A percentile compares a stretch with the other conserved stretches of the same genome.
Conservation (phyloP, 2,888 invertebrate genomes). For the Netelia fuscicornis region DNA sequence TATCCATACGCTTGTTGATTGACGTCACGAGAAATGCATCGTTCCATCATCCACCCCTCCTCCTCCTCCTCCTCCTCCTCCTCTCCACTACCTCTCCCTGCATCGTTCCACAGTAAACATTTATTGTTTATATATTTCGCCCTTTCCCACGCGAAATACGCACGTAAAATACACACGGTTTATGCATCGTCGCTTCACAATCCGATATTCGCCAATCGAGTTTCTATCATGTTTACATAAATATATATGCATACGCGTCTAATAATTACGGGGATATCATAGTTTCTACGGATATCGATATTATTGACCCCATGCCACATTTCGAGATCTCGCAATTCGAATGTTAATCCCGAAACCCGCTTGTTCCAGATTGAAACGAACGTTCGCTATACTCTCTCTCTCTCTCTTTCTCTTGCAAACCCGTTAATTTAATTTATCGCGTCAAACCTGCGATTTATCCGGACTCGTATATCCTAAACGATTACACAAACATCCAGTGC, state of each 20-base stretch:
- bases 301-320: conserved; percentile 5
- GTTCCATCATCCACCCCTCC: too few species aligned
- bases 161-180: background rate
- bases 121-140: background rate
- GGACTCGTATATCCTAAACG: too few species aligned
- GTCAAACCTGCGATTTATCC: too few species aligned
- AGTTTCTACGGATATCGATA: conserved; percentile 6
- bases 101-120: background rate
- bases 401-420: too few species aligned
- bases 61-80: background rate
- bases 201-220: background rate
- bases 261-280: background rate
- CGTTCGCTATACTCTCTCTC: too few species aligned
- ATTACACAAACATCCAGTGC: too few species aligned
- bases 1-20: conserved; percentile 42
- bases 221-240: background rate
- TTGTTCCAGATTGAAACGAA: background rate
- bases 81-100: background rate
- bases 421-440: too few species aligned
- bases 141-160: background rate
- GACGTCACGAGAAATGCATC: conserved; percentile 7
- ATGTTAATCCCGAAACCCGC: background rate
- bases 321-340: conserved; percentile 25
- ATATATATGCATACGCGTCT: background rate
- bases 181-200: background rate